Evolutionary conservation across 2,888 invertebrate species (phyloP).

Genomic region (Cheilosia impressa): DNA sequence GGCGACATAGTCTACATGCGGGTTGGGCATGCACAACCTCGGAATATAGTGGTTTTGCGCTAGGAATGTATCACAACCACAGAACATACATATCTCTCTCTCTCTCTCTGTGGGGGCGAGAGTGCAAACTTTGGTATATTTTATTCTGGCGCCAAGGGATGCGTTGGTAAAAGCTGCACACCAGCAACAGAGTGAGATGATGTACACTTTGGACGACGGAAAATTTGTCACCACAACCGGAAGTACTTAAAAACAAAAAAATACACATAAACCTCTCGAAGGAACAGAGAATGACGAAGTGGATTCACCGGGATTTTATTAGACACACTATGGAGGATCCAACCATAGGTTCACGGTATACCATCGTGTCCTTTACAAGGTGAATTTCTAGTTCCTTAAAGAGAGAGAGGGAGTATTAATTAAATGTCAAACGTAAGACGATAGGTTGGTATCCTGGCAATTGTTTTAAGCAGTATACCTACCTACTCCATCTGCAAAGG

Average conservation of each 20-base stretch:
- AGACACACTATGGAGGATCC: background rate
- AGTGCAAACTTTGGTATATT: constrained; percentile 12
- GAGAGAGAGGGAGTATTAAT: constrained; percentile 50
- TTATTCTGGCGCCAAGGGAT: constrained; percentile 34
- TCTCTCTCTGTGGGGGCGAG: constrained; percentile 1
- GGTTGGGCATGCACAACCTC: constrained; percentile 38
- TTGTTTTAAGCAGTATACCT: constrained; percentile 50
- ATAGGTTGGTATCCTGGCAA: constrained; percentile 55
- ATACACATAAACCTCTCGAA: constrained; percentile 44
- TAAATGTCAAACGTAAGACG: constrained; percentile 63
- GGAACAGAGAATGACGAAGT: constrained; percentile 35
- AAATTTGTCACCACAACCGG: constrained; percentile 72
- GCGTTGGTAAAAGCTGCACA: background rate
- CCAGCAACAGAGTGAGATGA: constrained; percentile 34
- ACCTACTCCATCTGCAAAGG: background rate
- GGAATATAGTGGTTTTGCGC: constrained; percentile 53
- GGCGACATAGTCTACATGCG: constrained; percentile 5
- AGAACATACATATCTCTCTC: constrained; percentile 12
- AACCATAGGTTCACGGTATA: background rate
- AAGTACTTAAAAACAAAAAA: constrained; percentile 63
- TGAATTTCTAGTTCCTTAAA: constrained; percentile 2
- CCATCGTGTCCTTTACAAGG: constrained; percentile 7
- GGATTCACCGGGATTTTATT: constrained; percentile 26
- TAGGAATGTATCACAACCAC: constrained; percentile 64
- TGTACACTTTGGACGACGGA: constrained; percentile 39